Conservation (phyloP, 2,113 vertebrate genomes). For the Terrapene triunguis region DNA sequence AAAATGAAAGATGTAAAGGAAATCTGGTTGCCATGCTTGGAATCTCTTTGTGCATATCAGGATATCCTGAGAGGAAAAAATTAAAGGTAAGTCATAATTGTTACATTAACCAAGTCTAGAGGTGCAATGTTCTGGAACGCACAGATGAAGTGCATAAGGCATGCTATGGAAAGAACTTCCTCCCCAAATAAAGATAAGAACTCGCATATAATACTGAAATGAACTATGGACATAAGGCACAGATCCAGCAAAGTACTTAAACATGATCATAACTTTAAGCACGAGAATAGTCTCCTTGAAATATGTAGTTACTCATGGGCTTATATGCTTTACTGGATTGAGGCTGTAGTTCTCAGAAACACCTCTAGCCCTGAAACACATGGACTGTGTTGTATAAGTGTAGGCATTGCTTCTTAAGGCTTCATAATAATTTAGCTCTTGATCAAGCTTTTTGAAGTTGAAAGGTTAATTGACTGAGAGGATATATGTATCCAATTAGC, state of each 20-base stretch:
- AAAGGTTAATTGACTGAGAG: neutral
- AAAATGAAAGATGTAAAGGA: neutral
- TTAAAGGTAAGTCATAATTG: neutral
- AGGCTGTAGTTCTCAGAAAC: neutral
- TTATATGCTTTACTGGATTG: neutral
- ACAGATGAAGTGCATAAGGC: neutral
- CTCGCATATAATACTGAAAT: slow-evolving; percentile 17
- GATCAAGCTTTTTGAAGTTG: neutral
- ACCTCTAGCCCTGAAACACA: neutral
- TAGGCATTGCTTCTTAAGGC: neutral
- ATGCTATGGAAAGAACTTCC: neutral
- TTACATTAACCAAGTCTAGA: neutral
- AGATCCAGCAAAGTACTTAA: neutral
- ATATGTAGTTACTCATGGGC: slow-evolving; percentile 17
- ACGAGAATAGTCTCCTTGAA: neutral
- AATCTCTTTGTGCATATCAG: neutral
- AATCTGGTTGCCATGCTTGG: neutral
- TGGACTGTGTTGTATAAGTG: neutral
- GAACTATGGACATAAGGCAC: slow-evolving; percentile 19
- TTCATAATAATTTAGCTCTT: neutral
- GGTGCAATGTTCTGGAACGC: neutral
- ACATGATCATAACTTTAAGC: neutral
- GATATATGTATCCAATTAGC: neutral
- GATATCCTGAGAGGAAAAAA: fast-evolving
- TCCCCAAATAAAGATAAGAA: neutral